These are phyloP conservation scores for Megalops atlanticus DNA, from an alignment of 2,113 vertebrate genomes.

Conservation along the genomic window DNA sequence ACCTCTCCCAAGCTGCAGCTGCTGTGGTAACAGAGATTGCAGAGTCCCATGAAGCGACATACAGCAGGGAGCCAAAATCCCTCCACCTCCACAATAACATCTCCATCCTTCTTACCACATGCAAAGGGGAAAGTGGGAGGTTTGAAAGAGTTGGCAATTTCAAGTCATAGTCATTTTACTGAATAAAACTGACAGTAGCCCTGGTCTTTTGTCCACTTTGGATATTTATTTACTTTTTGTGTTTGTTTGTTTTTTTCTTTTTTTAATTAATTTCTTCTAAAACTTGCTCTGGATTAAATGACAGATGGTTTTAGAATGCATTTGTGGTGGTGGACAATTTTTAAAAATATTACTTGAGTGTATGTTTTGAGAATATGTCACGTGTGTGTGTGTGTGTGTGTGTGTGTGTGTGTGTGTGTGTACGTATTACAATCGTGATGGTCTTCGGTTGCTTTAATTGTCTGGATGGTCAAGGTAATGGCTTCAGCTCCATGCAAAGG, in stretches of 20 bases:
- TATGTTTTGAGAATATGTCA: background rate
- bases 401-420: constrained; percentile 37
- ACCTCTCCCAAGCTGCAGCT: no score
- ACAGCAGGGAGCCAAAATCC: background rate
- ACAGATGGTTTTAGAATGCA: background rate
- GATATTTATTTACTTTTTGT: constrained; percentile 62
- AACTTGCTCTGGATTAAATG: constrained; percentile 9
- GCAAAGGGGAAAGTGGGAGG: background rate
- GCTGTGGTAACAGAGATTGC: background rate
- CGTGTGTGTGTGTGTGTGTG: background rate
- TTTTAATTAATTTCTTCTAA: background rate
- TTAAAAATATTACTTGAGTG: background rate
- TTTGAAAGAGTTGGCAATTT: background rate
- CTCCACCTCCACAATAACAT: background rate
- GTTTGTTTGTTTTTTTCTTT: background rate
- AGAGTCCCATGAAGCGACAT: background rate
- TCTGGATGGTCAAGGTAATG: constrained; percentile 64
- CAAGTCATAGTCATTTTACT: background rate
- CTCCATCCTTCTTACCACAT: background rate
- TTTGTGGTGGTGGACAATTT: background rate
- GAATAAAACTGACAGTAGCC: constrained; percentile 59
- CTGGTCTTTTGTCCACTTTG: constrained; percentile 64
- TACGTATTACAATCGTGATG: constrained; percentile 59
- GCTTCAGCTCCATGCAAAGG: constrained; percentile 70
- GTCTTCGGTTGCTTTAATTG: constrained; percentile 56